phyloP scores from a whole-genome alignment of 1,140 invertebrate genomes.

The Periplaneta americana region DNA sequence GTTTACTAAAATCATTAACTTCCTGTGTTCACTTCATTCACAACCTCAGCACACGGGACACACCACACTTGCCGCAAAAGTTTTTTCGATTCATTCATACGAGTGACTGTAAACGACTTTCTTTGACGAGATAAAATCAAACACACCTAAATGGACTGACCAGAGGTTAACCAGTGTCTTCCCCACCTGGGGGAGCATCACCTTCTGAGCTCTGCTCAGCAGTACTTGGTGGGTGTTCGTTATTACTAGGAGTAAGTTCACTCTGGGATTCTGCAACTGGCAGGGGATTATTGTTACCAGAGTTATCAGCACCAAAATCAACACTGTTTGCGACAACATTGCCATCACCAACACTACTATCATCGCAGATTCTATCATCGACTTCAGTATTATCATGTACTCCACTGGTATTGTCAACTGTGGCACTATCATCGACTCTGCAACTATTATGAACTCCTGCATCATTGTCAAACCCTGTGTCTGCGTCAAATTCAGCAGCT shows the following conservation, averaged over 20 bases:
- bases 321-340: no score
- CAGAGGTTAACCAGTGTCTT: neutral
- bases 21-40: constrained; percentile 21
- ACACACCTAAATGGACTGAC: neutral
- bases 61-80: neutral
- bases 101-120: neutral
- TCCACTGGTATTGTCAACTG: neutral
- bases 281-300: neutral
- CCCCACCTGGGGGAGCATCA: neutral
- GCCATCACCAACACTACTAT: no score
- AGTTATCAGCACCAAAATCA: no score
- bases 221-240: neutral
- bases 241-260: neutral
- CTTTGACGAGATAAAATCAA: neutral
- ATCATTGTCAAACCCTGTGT: no score
- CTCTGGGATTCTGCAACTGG: neutral
- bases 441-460: no score
- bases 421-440: no score
- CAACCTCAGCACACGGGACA: constrained; percentile 4
- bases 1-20: neutral
- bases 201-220: neutral
- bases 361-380: no score
- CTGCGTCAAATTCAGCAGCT: no score
- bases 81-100: neutral
- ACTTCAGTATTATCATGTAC: no score